phyloP scores from a whole-genome alignment of 2,113 vertebrate genomes.

The Poecilia latipinna region DNA sequence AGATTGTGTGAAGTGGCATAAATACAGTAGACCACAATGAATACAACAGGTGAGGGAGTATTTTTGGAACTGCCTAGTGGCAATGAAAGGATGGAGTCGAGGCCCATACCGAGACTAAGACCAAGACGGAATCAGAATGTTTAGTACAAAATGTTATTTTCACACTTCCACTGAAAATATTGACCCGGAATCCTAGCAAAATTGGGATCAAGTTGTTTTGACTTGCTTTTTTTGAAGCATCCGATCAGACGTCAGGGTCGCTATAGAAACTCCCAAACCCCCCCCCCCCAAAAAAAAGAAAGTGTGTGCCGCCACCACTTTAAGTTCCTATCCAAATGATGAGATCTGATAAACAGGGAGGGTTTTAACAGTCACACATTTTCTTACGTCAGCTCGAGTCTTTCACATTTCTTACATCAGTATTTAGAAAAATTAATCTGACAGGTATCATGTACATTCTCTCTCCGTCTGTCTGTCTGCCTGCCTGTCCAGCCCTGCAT shows the following conservation, averaged over 20 bases:
- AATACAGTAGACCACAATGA: neutral
- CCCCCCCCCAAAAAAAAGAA: too few species aligned
- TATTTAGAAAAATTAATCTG: slow-evolving; percentile 14
- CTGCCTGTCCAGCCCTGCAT: neutral
- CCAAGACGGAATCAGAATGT: too few species aligned
- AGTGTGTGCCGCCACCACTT: too few species aligned
- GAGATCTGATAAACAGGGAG: slow-evolving; percentile 12
- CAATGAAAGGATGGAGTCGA: too few species aligned
- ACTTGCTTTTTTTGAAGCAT: too few species aligned
- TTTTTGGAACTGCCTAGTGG: neutral
- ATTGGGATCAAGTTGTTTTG: too few species aligned
- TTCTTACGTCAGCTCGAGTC: slow-evolving; percentile 9
- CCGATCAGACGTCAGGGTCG: too few species aligned
- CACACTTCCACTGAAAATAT: too few species aligned
- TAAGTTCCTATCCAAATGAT: neutral
- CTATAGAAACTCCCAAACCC: too few species aligned
- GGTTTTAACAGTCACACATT: slow-evolving; percentile 19
- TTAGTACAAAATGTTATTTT: too few species aligned
- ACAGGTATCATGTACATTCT: neutral
- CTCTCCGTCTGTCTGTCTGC: neutral
- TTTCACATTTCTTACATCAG: slow-evolving; percentile 30
- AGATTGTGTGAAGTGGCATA: neutral
- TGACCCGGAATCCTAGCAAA: too few species aligned
- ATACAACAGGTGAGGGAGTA: slow-evolving; percentile 27
- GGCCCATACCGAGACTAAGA: too few species aligned